Percentiles rank a stretch among this genome's conserved stretches.
phyloP scores from a whole-genome alignment of 2,888 invertebrate species.

The Latrodectus hesperus region DNA sequence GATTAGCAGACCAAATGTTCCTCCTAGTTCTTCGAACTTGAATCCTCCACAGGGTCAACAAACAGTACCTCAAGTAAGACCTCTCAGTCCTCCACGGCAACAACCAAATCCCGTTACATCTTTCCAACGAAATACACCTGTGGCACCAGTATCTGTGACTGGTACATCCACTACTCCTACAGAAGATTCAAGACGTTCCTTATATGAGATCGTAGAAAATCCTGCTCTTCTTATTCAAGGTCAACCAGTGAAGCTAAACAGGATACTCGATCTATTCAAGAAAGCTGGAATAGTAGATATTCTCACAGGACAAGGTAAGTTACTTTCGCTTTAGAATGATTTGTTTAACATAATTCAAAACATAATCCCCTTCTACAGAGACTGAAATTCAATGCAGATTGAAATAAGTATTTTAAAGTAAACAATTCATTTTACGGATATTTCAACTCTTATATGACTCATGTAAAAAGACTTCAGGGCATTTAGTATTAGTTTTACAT shows the following conservation, averaged over 20 bases:
- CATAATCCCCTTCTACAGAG: too few relatives aligned
- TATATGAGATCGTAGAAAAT: constrained; percentile 69
- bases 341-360: too few relatives aligned
- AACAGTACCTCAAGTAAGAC: constrained; percentile 1
- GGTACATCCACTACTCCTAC: constrained; percentile 47
- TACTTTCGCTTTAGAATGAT: background rate
- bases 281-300: constrained; percentile 66
- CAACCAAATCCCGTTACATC: constrained; percentile 7
- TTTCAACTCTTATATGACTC: too few relatives aligned
- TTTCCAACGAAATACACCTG: constrained; percentile 21
- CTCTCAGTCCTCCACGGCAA: constrained; percentile 10
- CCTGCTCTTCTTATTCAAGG: constrained; percentile 65
- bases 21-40: background rate
- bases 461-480: too few relatives aligned
- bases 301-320: constrained; percentile 58
- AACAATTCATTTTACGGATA: too few relatives aligned
- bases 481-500: too few relatives aligned
- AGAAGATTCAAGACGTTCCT: constrained; percentile 52
- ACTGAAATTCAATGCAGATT: too few relatives aligned
- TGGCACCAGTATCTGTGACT: constrained; percentile 38
- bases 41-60: background rate
- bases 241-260: constrained; percentile 64
- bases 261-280: constrained; percentile 62
- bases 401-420: too few relatives aligned
- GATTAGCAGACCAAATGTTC: background rate